phyloP scores from a whole-genome alignment of 2,797 vertebrate genomes.

The Acanthurus lineatus region DNA sequence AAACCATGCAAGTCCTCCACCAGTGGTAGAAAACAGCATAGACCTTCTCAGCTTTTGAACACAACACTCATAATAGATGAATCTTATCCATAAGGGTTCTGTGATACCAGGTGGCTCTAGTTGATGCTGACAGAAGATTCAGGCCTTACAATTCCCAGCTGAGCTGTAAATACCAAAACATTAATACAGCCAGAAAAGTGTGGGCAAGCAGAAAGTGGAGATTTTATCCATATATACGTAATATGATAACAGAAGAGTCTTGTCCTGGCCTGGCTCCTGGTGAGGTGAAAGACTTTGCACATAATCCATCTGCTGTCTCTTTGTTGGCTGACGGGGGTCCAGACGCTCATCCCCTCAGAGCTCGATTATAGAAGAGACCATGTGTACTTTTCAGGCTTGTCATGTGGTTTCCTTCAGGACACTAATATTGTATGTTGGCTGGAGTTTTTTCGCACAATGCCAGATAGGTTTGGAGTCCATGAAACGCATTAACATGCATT shows the following conservation, averaged over 20 bases:
- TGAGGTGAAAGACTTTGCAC: conserved; percentile 52
- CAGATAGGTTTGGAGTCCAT: conserved; percentile 39
- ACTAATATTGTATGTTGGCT: conserved; percentile 22
- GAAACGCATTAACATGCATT: not conserved
- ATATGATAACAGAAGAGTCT: conserved; percentile 50
- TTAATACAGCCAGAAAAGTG: conserved; percentile 45
- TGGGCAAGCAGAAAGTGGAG: conserved; percentile 32
- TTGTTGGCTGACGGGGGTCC: conserved; percentile 42
- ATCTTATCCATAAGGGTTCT: conserved; percentile 43
- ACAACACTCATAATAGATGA: conserved; percentile 26
- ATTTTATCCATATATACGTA: conserved; percentile 52
- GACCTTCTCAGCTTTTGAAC: conserved; percentile 13
- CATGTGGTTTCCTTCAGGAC: conserved; percentile 47
- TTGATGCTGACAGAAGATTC: conserved; percentile 45
- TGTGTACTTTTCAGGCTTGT: conserved; percentile 50
- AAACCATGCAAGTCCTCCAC: conserved; percentile 31
- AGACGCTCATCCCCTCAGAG: conserved; percentile 39
- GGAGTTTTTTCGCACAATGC: conserved; percentile 5
- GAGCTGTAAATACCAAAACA: conserved; percentile 65
- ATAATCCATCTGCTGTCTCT: conserved; percentile 70
- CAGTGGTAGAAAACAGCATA: conserved; percentile 5
- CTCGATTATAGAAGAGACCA: conserved; percentile 39
- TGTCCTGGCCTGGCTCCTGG: conserved; percentile 45
- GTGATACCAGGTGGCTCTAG: conserved; percentile 57
- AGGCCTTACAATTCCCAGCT: conserved; percentile 47